A percentile compares a stretch with the other conserved stretches of the same genome.
Conservation (phyloP, 92 coral and sea anemone genomes). For the Epizoanthus stellaris region DNA sequence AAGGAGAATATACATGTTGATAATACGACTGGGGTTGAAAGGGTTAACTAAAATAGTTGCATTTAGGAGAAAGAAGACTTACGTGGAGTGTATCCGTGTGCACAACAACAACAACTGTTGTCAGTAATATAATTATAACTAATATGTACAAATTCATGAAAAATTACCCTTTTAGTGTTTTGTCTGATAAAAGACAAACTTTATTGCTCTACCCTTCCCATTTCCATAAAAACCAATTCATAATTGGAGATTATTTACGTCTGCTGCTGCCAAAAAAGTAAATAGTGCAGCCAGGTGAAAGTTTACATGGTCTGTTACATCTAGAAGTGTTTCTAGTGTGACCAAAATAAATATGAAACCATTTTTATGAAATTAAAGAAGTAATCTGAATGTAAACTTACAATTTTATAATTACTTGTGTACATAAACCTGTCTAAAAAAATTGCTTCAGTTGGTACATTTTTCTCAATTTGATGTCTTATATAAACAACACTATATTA, state of each 20-base stretch:
- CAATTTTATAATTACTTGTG: background rate
- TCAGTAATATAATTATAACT: conserved; percentile 2
- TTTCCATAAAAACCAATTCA: background rate
- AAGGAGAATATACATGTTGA: too few relatives aligned
- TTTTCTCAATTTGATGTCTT: background rate
- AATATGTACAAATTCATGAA: conserved; percentile 44
- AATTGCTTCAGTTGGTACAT: background rate
- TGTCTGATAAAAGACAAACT: conserved; percentile 16
- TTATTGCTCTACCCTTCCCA: background rate
- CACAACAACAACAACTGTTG: background rate
- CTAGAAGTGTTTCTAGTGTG: background rate
- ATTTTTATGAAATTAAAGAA: background rate
- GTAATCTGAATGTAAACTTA: conserved; percentile 13
- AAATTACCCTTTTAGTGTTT: conserved; percentile 27
- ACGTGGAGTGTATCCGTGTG: background rate
- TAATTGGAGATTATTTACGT: background rate
- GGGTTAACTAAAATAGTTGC: too few relatives aligned
- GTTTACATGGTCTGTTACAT: background rate
- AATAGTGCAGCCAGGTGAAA: background rate
- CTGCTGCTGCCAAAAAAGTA: conserved; percentile 1
- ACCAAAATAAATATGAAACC: conserved; percentile 17
- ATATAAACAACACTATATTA: too few relatives aligned
- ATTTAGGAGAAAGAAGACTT: too few relatives aligned
- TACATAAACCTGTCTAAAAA: conserved; percentile 9
- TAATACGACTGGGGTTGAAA: too few relatives aligned